phyloP scores from a whole-genome alignment of 2,888 invertebrate genomes.

The Galerucella calmariensis region DNA sequence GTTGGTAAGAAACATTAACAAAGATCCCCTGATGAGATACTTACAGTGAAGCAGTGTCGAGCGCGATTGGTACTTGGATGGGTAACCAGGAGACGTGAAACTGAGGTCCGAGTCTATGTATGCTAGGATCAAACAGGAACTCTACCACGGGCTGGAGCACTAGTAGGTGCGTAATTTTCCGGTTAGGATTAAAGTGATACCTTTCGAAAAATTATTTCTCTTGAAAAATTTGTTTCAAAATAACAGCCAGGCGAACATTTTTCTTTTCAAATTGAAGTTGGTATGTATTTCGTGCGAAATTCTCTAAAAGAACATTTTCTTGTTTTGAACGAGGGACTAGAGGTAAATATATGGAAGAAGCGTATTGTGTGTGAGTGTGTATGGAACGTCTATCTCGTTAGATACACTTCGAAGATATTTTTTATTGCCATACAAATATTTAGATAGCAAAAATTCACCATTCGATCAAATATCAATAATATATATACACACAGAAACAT shows the following conservation, averaged over 20 bases:
- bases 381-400: slow-evolving; percentile 42
- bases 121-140: no score
- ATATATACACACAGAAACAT: slow-evolving; percentile 46
- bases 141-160: no score
- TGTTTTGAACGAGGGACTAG: slow-evolving; percentile 39
- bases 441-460: slow-evolving; percentile 41
- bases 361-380: slow-evolving; percentile 36
- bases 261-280: not conserved
- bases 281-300: not conserved
- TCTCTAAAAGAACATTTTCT: slow-evolving; percentile 31
- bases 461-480: slow-evolving; percentile 44
- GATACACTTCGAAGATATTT: slow-evolving; percentile 39
- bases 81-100: no score
- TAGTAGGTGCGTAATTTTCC: no score
- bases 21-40: no score
- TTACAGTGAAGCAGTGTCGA: no score
- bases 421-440: slow-evolving; percentile 55
- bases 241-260: not conserved
- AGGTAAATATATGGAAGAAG: slow-evolving; percentile 51
- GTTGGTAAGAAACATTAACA: no score
- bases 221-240: not conserved
- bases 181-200: no score
- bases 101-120: no score
- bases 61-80: no score
- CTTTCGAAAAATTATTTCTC: not conserved